Conservation (phyloP, 2,797 vertebrate species). For the Acanthiza pusilla region DNA sequence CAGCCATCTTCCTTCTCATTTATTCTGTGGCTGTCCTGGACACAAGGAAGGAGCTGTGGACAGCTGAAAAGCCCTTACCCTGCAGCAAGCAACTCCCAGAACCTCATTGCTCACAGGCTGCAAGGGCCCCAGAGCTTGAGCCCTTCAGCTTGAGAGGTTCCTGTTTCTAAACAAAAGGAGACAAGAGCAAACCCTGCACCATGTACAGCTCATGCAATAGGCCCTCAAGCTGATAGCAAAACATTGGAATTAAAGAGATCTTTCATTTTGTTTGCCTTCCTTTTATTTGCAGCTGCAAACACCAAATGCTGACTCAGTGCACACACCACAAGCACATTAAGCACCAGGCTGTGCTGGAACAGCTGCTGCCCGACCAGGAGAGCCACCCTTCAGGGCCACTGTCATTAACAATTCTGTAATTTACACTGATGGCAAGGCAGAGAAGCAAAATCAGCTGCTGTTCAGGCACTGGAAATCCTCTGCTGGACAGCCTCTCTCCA, state of each 20-base stretch:
- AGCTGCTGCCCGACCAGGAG: conserved; percentile 1
- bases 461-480: background rate
- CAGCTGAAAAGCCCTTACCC: background rate
- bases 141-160: background rate
- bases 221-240: background rate
- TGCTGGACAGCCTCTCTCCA: background rate
- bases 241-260: background rate
- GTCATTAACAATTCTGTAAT: background rate
- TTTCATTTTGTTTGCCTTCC: background rate
- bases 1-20: background rate
- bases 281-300: background rate
- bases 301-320: background rate
- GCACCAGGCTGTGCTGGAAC: background rate
- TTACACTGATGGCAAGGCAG: background rate
- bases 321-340: background rate
- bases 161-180: background rate
- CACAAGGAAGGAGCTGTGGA: background rate
- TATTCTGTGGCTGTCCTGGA: background rate
- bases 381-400: background rate
- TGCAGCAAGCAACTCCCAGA: background rate
- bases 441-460: background rate
- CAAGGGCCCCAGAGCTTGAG: background rate
- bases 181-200: background rate
- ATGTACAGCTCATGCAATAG: background rate
- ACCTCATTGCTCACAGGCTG: background rate